Conservation (phyloP, 1,140 invertebrate genomes). For the Eumeta japonica region DNA sequence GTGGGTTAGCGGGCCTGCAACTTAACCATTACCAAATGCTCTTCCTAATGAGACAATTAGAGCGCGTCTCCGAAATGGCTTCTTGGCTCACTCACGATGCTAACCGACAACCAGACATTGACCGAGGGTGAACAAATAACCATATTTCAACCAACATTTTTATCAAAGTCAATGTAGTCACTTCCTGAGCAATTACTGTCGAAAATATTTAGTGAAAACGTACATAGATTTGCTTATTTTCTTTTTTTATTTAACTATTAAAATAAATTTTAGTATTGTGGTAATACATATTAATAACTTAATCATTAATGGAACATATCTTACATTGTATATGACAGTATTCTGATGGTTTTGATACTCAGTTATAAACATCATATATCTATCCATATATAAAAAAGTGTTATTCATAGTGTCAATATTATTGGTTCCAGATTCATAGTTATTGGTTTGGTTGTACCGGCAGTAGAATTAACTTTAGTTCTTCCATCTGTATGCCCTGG, state of each 20-base stretch:
- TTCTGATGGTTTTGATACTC: too few relatives aligned
- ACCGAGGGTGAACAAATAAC: conserved; percentile 26
- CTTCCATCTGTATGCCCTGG: conserved; percentile 79
- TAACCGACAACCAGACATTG: conserved; percentile 52
- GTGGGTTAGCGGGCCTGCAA: conserved; percentile 79
- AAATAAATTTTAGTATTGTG: too few relatives aligned
- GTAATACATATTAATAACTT: too few relatives aligned
- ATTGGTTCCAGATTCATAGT: conserved; percentile 61
- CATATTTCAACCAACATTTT: background rate
- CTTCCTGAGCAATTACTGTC: background rate
- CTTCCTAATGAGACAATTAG: conserved; percentile 80
- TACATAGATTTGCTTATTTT: background rate
- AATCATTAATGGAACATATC: too few relatives aligned
- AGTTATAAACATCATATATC: too few relatives aligned
- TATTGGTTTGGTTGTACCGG: conserved; percentile 75
- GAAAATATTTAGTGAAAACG: background rate
- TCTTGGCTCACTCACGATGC: conserved; percentile 80
- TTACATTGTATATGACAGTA: too few relatives aligned
- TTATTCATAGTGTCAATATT: too few relatives aligned
- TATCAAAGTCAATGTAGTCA: background rate
- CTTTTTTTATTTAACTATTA: too few relatives aligned
- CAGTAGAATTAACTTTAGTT: conserved; percentile 83
- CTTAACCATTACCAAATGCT: conserved; percentile 92
- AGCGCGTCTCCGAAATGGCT: conserved; percentile 77
- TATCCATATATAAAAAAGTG: too few relatives aligned